phyloP scores from a whole-genome alignment of 2,888 invertebrate genomes.

The Coelinius sp. region DNA sequence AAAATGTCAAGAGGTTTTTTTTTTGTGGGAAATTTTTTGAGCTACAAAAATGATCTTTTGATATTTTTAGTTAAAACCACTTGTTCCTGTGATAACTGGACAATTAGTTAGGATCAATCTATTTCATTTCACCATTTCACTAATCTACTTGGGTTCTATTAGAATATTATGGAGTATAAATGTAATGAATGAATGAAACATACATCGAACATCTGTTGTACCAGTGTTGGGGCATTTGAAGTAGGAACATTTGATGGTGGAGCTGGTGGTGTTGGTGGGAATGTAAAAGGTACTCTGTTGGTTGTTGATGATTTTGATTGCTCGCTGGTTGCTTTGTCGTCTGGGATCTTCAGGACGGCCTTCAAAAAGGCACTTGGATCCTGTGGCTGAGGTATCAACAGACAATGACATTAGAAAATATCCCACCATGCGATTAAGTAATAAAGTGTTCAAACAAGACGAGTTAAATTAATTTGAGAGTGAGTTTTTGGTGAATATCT shows the following conservation, averaged over 20 bases:
- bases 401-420: slow-evolving; percentile 10
- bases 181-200: slow-evolving; percentile 43
- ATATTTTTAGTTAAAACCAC: too few species aligned
- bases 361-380: slow-evolving; percentile 68
- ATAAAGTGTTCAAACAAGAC: background rate
- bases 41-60: too few species aligned
- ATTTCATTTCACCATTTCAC: too few species aligned
- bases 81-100: too few species aligned
- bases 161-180: background rate
- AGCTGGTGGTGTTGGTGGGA: slow-evolving; percentile 47
- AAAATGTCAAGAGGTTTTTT: too few species aligned
- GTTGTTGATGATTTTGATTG: slow-evolving; percentile 42
- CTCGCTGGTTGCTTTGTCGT: slow-evolving; percentile 54
- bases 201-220: slow-evolving; percentile 69
- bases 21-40: too few species aligned
- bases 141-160: too few species aligned
- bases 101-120: too few species aligned
- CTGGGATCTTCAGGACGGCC: slow-evolving; percentile 66
- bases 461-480: too few species aligned
- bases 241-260: slow-evolving; percentile 43
- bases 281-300: slow-evolving; percentile 49
- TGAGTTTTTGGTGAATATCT: too few species aligned
- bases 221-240: slow-evolving; percentile 64
- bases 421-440: background rate
- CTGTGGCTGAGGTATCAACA: slow-evolving; percentile 54